Base-by-base conservation (phyloP, 1,140 invertebrate genomes). In the Glossosoma conforme region DNA sequence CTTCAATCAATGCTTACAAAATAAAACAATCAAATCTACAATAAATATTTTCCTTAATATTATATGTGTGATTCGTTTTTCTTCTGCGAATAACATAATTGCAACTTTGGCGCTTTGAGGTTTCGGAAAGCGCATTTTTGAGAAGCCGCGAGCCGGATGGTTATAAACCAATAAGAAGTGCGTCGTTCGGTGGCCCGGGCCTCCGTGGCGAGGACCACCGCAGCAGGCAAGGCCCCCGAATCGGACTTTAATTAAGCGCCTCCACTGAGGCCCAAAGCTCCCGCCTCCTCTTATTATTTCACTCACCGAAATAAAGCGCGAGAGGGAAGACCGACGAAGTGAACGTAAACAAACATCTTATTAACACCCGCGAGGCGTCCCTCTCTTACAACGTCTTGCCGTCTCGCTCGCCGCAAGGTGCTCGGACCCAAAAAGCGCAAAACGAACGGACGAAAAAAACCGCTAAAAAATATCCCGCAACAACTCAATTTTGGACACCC, bases 281-380 rank as follows among this genome's bases (percentile, higher is more conserved):
- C 22, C 41, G 24, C 49, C n/a, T 9, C 36, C 32, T 44, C 18
- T 54, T 48, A 47, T 44, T 54, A 44, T 42, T 54, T 49, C 54
- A 45, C 44, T 11, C 33, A 47, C 22, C 37, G n/a, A 47, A 47
- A 47, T 41, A 25, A 24, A 46, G 44, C 42, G 20, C 41, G 44
- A 54, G 50, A 58, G 17, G 22, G 45, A 49, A 52, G 48, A 59
- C 52, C 57, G 48, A 59, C 48, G 52, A 55, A 33, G 57, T 52
- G 57, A 59, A 59, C 53, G 53, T 59, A 59, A 59, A 59, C 57
- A 59, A 59, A 55, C 57, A 59, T 52, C 57, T 59, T 59, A 59
- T 59, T 59, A 55, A 59, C 57, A 55, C 57, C 49, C 48, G 36
- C 25, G 43, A 33, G 32, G 22, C 44, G 38, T 53, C 50, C 21